These are phyloP conservation scores for Blomia tropicalis DNA, from an alignment of 2,888 invertebrate genomes.

Conservation along the genomic window DNA sequence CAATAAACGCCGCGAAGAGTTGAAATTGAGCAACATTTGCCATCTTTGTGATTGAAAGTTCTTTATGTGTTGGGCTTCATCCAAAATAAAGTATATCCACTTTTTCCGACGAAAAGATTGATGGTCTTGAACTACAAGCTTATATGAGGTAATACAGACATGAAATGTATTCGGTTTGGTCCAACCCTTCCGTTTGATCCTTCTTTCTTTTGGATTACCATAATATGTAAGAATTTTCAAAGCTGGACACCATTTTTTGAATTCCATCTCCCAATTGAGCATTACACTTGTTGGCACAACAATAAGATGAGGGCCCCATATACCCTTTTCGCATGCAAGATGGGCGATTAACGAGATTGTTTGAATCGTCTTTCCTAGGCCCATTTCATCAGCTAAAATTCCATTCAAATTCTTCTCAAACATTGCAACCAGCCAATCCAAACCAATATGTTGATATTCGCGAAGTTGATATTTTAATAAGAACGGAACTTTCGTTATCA, in stretches of 20 bases:
- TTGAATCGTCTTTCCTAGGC: conserved; percentile 90
- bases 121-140: conserved; percentile 94
- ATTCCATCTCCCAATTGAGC: conserved; percentile 99
- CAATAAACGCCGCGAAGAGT: conserved; percentile 71
- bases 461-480: conserved; percentile 72
- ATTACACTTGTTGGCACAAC: conserved; percentile 98
- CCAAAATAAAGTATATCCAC: conserved; percentile 26
- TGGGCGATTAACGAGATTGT: conserved; percentile 86
- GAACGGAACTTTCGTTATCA: conserved; percentile 75
- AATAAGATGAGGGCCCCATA: conserved; percentile 98
- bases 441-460: conserved; percentile 91
- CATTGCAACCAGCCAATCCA: conserved; percentile 94
- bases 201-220: conserved; percentile 86
- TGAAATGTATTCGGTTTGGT: conserved; percentile 96
- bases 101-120: conserved; percentile 24
- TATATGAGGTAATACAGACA: conserved; percentile 93
- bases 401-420: conserved; percentile 85
- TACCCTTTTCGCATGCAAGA: conserved; percentile 70
- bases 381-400: conserved; percentile 92
- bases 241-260: conserved; percentile 98
- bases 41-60: conserved; percentile 98
- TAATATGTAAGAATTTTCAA: conserved; percentile 98
- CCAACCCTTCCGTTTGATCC: conserved; percentile 69
- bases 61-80: conserved; percentile 90
- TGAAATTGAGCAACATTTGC: conserved; percentile 87